Evolutionary conservation across 2,888 invertebrate species (phyloP), one percentile per base, ranked within the genome.

Genomic region (Tineola bisselliella): DNA sequence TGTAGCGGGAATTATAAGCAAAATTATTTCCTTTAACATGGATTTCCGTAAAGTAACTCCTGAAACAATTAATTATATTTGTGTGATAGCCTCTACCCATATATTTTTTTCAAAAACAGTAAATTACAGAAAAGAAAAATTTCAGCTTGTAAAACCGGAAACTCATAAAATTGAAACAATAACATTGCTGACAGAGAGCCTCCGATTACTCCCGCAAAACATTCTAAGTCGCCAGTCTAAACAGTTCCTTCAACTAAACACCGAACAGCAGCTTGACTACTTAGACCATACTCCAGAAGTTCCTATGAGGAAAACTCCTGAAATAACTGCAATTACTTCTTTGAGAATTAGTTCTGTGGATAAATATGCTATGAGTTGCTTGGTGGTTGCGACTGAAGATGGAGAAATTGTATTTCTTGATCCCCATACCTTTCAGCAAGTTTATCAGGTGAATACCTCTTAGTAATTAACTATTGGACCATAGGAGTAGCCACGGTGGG

Each of bases 321-420:
- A 92, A 48, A 92, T 97, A 38, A 93, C 94, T 0, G 94, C 94
- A 68, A 89, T 96, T 68, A 87, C 90, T 17, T 91, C 92, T 0
- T 70, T 97, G 69, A 93, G 92, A 71, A 92, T 94, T 74, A 91
- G 90, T 59, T 90, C 93, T 5, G 88, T 91, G 56, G 94, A 94
- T 61, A 90, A 90, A 61, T 90, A 91, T 71, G 91, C 93, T 0
- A 90, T 95, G 0, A 92, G 95, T 59, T 95, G 95, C 74, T 84
- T 98, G 25, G 91, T 98, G 0, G 73, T 98, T 17, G 97, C 94
- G 0, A 95, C 97, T 0, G 99, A 99, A 77, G 91, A 91, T 68
- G 94, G 94, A 19, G 92, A 94, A 66, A 87, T 98, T 60, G 90
- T 94, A 65, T 87, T 98, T 18, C 78, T 99, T 62, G 98, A 99